Evolutionary conservation across 1,140 invertebrate genomes (phyloP).

Genomic region (Coelopa frigida): DNA sequence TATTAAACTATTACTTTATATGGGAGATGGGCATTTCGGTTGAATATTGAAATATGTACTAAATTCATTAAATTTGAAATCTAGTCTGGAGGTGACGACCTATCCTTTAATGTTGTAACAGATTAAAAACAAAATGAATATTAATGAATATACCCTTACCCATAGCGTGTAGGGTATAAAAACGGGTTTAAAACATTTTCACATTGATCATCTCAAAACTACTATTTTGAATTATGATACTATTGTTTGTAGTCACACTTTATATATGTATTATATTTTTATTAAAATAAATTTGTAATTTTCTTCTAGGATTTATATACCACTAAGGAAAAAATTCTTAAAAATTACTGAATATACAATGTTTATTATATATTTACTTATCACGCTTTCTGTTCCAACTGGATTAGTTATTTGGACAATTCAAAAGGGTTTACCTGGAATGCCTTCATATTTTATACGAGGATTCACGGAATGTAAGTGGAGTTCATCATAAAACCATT

Average conservation of each 20-base stretch:
- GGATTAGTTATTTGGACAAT: conserved; percentile 29
- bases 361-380: conserved; percentile 22
- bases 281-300: neutral
- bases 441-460: conserved; percentile 41
- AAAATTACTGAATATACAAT: conserved; percentile 21
- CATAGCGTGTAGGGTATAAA: no score
- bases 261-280: neutral
- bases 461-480: conserved; percentile 35
- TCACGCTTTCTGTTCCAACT: conserved; percentile 23
- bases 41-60: no score
- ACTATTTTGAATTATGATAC: neutral
- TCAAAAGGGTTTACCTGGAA: conserved; percentile 35
- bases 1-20: no score
- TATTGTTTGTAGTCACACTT: neutral
- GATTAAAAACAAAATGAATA: neutral
- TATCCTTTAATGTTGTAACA: neutral
- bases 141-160: no score
- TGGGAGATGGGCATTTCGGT: no score
- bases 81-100: neutral
- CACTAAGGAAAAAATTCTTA: conserved; percentile 22
- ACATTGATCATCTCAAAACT: neutral
- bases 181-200: no score
- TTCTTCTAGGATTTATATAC: conserved; percentile 22
- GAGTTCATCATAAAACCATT: no score
- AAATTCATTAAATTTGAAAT: no score